Conservation (phyloP, 2,888 invertebrate genomes). For the Augiades crinisus region DNA sequence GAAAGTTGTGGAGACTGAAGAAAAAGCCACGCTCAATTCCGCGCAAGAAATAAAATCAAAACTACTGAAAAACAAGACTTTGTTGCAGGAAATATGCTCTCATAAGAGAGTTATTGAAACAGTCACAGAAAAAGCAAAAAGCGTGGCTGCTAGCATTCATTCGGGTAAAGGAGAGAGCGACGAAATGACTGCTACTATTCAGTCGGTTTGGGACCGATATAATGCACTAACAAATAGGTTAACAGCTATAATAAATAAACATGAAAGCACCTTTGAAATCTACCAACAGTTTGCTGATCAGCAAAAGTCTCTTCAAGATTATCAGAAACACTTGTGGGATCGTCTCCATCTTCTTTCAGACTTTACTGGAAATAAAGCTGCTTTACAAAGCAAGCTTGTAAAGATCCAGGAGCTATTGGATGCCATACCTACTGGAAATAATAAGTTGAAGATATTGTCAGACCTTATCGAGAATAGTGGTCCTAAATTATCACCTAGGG, state of each 20-base stretch:
- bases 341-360: slow-evolving; percentile 91
- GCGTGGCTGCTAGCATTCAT: slow-evolving; percentile 82
- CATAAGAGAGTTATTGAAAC: slow-evolving; percentile 95
- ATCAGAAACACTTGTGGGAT: slow-evolving; percentile 95
- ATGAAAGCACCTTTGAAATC: slow-evolving; percentile 89
- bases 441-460: slow-evolving; percentile 88
- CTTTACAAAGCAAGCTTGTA: slow-evolving; percentile 89
- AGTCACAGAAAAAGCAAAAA: slow-evolving; percentile 93
- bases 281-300: slow-evolving; percentile 93
- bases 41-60: slow-evolving; percentile 93
- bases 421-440: slow-evolving; percentile 87
- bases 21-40: slow-evolving; percentile 86
- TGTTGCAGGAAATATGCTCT: slow-evolving; percentile 93
- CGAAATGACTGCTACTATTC: slow-evolving; percentile 86
- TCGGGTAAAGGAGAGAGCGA: slow-evolving; percentile 78
- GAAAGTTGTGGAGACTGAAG: slow-evolving; percentile 86
- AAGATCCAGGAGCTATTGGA: slow-evolving; percentile 92
- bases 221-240: slow-evolving; percentile 85
- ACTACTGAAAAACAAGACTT: slow-evolving; percentile 91
- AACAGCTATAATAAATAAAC: slow-evolving; percentile 84
- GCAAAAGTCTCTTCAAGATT: slow-evolving; percentile 93
- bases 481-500: slow-evolving; percentile 87
- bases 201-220: slow-evolving; percentile 89
- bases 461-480: slow-evolving; percentile 87
- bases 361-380: slow-evolving; percentile 92